phyloP scores from a whole-genome alignment of 2,797 vertebrate genomes.

The Anisognathus igniventris region DNA sequence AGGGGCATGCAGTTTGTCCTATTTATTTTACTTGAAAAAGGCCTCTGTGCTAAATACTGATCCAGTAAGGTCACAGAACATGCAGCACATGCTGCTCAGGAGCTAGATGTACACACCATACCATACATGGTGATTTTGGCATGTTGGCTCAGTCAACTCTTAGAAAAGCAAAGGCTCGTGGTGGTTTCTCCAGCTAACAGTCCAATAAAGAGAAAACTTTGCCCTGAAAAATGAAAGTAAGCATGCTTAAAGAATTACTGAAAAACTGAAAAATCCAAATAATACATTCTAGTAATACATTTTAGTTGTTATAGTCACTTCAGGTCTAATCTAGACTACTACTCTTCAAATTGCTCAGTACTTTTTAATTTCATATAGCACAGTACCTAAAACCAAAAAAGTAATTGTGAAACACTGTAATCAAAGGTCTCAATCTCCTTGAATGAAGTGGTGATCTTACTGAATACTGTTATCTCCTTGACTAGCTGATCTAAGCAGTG shows the following conservation, averaged over 20 bases:
- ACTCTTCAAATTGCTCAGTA: not conserved
- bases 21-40: conserved; percentile 14
- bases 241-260: not conserved
- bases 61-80: not conserved
- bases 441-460: not conserved
- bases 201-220: not conserved
- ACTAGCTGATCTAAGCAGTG: not conserved
- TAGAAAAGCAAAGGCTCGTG: not conserved
- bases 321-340: not conserved
- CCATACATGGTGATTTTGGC: not conserved
- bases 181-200: not conserved
- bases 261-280: not conserved
- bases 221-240: not conserved
- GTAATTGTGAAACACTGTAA: not conserved
- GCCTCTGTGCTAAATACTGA: not conserved
- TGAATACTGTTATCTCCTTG: not conserved
- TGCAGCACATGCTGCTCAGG: not conserved
- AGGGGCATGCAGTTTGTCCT: not conserved
- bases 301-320: not conserved
- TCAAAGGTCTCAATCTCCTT: not conserved
- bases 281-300: not conserved
- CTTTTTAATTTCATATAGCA: not conserved
- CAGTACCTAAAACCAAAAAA: not conserved
- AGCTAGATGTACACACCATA: not conserved
- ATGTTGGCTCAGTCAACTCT: not conserved